phyloP scores from a whole-genome alignment of 2,888 invertebrate species.

The Julus scanicus region DNA sequence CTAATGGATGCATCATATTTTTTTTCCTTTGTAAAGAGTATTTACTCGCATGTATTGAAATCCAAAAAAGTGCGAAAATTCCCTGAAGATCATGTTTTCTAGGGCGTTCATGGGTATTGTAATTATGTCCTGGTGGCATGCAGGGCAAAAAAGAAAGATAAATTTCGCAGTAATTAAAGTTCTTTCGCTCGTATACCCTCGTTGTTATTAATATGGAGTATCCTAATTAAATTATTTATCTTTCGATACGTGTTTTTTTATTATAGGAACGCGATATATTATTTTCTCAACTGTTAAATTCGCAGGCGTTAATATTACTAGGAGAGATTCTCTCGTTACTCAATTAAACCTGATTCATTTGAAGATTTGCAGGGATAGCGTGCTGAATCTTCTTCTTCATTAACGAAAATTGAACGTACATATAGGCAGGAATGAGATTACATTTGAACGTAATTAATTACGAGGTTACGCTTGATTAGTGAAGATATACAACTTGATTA shows the following conservation, averaged over 20 bases:
- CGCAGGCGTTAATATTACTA: neutral
- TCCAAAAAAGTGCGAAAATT: slow-evolving; percentile 41
- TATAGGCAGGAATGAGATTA: neutral
- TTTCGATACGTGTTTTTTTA: neutral
- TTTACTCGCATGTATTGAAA: slow-evolving; percentile 39
- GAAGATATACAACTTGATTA: neutral
- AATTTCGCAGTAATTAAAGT: slow-evolving; percentile 10
- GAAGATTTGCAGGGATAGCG: neutral
- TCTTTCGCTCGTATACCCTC: neutral
- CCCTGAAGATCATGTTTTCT: slow-evolving; percentile 16
- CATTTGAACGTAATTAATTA: neutral
- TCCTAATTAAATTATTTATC: slow-evolving; percentile 45
- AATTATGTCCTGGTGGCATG: slow-evolving; percentile 29
- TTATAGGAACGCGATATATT: neutral
- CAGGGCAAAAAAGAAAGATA: neutral
- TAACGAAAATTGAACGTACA: neutral
- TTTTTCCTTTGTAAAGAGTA: slow-evolving; percentile 25
- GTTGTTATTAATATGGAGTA: neutral
- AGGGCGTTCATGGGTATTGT: slow-evolving; percentile 35
- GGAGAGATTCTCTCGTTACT: neutral
- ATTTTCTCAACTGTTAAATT: slow-evolving; percentile 1
- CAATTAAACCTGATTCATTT: slow-evolving; percentile 1
- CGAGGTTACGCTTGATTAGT: neutral
- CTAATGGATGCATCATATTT: slow-evolving; percentile 47
- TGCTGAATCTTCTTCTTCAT: slow-evolving; percentile 16